Evolutionary conservation across 2,888 invertebrate genomes (phyloP).

Genomic region (Alsophila aescularia): DNA sequence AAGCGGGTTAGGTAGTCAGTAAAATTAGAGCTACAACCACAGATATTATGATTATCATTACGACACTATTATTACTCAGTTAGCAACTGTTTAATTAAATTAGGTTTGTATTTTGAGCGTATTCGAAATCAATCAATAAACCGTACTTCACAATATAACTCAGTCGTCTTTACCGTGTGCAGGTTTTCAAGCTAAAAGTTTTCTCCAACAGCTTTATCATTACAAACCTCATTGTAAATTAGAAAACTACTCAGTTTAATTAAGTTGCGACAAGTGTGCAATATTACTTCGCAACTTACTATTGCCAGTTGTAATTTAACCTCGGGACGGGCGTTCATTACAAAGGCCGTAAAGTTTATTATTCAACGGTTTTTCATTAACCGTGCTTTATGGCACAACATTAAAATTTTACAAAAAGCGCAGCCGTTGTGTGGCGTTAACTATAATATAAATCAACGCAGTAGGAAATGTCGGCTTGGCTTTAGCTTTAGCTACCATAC

Average conservation of each 20-base stretch:
- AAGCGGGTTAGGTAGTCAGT: too few relatives aligned
- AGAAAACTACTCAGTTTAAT: constrained; percentile 2
- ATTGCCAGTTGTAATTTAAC: constrained; percentile 31
- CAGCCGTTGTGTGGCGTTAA: constrained; percentile 2
- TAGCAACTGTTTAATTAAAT: too few relatives aligned
- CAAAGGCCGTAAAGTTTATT: constrained; percentile 35
- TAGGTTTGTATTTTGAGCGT: too few relatives aligned
- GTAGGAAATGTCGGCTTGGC: not conserved
- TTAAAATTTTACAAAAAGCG: constrained; percentile 39
- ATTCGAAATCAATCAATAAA: too few relatives aligned
- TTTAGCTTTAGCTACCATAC: too few relatives aligned
- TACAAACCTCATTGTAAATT: not conserved
- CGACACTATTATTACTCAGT: too few relatives aligned
- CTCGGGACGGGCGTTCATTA: constrained; percentile 41
- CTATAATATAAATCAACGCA: not conserved
- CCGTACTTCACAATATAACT: too few relatives aligned
- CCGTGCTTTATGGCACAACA: constrained; percentile 43
- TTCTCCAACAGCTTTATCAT: too few relatives aligned
- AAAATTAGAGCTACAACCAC: too few relatives aligned
- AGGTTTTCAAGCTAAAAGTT: too few relatives aligned
- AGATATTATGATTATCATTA: too few relatives aligned
- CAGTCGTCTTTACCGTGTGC: too few relatives aligned
- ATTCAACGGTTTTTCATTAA: constrained; percentile 48
- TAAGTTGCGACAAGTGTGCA: constrained; percentile 13
- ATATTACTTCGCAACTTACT: constrained; percentile 25